A percentile compares a stretch with the other conserved stretches of the same genome.
These are phyloP conservation scores for Habropoda laboriosa DNA, from an alignment of 1,140 invertebrate genomes.

Conservation along the genomic window DNA sequence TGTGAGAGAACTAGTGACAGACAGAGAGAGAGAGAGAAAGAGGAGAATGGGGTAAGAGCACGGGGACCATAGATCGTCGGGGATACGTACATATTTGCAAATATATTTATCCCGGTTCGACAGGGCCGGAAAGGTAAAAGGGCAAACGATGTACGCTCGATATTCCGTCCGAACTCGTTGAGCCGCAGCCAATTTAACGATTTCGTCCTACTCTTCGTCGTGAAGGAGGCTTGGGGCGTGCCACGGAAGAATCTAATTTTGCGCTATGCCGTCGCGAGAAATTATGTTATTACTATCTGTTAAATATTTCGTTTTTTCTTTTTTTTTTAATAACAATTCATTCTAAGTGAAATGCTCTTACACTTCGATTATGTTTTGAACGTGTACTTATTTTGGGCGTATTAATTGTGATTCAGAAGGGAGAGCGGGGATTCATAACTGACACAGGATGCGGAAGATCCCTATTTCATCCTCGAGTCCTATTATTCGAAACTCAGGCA, in stretches of 20 bases:
- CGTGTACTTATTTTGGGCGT: neutral
- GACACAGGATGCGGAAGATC: neutral
- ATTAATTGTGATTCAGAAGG: neutral
- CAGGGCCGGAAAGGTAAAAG: slow-evolving; percentile 75
- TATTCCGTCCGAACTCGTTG: slow-evolving; percentile 69
- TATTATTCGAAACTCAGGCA: slow-evolving; percentile 36
- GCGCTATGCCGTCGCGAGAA: neutral
- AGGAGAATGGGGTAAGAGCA: slow-evolving; percentile 41
- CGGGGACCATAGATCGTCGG: slow-evolving; percentile 63
- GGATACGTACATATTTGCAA: slow-evolving; percentile 79
- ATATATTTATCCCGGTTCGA: slow-evolving; percentile 76
- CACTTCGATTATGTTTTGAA: too few species aligned
- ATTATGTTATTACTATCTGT: slow-evolving; percentile 11
- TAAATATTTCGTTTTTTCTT: neutral
- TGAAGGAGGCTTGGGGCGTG: neutral
- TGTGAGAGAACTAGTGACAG: slow-evolving; percentile 12
- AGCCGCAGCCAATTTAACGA: slow-evolving; percentile 78
- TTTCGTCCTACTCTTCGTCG: slow-evolving; percentile 59
- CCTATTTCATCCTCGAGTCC: neutral
- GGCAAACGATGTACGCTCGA: slow-evolving; percentile 72
- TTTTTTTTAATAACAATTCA: too few species aligned
- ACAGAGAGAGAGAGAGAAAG: slow-evolving; percentile 26
- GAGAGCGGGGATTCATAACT: neutral
- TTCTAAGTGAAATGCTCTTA: too few species aligned
- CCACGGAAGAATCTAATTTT: slow-evolving; percentile 24